phyloP scores from a whole-genome alignment of 2,797 vertebrate genomes.

The Rousettus madagascariensis region DNA sequence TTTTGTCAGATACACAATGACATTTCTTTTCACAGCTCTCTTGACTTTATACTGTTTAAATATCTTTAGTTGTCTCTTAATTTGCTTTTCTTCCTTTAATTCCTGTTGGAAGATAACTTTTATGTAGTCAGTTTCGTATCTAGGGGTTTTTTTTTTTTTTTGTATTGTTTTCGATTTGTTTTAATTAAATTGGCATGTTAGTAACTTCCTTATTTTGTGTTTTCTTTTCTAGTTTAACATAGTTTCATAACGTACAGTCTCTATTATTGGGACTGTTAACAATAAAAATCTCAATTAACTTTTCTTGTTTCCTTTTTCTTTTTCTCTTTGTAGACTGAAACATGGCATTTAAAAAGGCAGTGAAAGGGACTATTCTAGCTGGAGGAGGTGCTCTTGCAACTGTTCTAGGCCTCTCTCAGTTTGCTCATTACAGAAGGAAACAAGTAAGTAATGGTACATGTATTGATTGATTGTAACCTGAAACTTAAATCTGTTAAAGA shows the following conservation, averaged over 20 bases:
- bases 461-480: slow-evolving; percentile 72
- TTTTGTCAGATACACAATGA: slow-evolving; percentile 43
- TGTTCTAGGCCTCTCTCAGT: slow-evolving; percentile 91
- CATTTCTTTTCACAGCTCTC: slow-evolving; percentile 60
- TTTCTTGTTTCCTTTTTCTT: slow-evolving; percentile 64
- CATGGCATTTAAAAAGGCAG: slow-evolving; percentile 95
- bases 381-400: slow-evolving; percentile 91
- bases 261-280: slow-evolving; percentile 47
- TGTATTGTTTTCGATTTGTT: slow-evolving; percentile 30
- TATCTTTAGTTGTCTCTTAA: slow-evolving; percentile 39
- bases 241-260: slow-evolving; percentile 43
- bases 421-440: slow-evolving; percentile 91
- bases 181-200: not conserved
- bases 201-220: slow-evolving; percentile 28
- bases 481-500: slow-evolving; percentile 75
- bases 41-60: slow-evolving; percentile 62
- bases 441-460: slow-evolving; percentile 85
- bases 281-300: slow-evolving; percentile 73
- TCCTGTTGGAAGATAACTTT: slow-evolving; percentile 45
- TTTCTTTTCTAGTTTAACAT: slow-evolving; percentile 56
- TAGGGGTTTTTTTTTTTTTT: not conserved
- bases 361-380: slow-evolving; percentile 90
- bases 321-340: slow-evolving; percentile 80
- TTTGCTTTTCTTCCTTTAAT: slow-evolving; percentile 53
- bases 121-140: not conserved